Evolutionary conservation across 2,888 invertebrate genomes (phyloP).

Genomic region (Sarcophaga variegata): DNA sequence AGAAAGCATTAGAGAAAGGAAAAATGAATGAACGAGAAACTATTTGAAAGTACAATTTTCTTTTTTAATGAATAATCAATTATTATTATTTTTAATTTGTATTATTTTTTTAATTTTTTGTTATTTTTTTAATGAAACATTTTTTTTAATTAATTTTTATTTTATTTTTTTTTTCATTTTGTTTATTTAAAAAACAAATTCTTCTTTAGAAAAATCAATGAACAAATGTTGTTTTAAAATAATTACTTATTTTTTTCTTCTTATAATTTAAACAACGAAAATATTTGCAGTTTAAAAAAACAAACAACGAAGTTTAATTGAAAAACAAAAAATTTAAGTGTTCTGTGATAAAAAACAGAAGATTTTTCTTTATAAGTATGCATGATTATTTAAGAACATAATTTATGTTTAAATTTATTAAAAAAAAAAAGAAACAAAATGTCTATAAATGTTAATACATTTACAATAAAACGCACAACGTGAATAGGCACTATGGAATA

Average conservation of each 20-base stretch:
- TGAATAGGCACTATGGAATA: not conserved
- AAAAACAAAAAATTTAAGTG: slow-evolving; percentile 34
- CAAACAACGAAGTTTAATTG: slow-evolving; percentile 54
- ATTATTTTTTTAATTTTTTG: slow-evolving; percentile 32
- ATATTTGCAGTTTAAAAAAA: slow-evolving; percentile 37
- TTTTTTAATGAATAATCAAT: slow-evolving; percentile 41
- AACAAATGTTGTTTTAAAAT: slow-evolving; percentile 34
- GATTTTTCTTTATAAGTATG: slow-evolving; percentile 5
- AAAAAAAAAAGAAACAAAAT: slow-evolving; percentile 6
- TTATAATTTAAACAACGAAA: slow-evolving; percentile 60
- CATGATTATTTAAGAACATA: slow-evolving; percentile 14
- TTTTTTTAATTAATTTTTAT: slow-evolving; percentile 41
- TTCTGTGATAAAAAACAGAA: slow-evolving; percentile 49
- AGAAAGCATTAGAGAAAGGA: not conserved
- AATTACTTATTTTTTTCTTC: slow-evolving; percentile 3
- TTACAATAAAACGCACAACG: slow-evolving; percentile 32
- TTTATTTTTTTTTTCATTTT: slow-evolving; percentile 60
- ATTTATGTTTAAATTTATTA: slow-evolving; percentile 34
- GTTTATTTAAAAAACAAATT: slow-evolving; percentile 15
- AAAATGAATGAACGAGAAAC: slow-evolving; percentile 54
- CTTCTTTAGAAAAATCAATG: not conserved
- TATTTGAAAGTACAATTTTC: slow-evolving; percentile 65
- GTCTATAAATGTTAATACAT: slow-evolving; percentile 14
- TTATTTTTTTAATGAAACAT: slow-evolving; percentile 45
- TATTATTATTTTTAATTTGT: slow-evolving; percentile 31